A percentile compares a stretch with the other conserved stretches of the same genome.
phyloP scores from a whole-genome alignment of 2,797 vertebrate species.

The Cuculus canorus region DNA sequence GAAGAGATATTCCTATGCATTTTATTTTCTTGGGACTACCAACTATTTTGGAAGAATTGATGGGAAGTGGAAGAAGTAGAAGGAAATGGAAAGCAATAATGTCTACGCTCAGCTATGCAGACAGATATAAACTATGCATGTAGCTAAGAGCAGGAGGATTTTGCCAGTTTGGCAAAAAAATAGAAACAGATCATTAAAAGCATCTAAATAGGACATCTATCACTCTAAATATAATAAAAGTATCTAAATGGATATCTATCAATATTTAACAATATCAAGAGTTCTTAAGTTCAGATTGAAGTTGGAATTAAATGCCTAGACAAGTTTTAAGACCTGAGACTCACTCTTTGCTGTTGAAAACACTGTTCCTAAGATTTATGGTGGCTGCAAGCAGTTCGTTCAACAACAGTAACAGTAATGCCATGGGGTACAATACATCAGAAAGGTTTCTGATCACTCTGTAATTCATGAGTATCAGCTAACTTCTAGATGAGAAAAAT shows the following conservation, averaged over 20 bases:
- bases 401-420: neutral
- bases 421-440: neutral
- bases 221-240: neutral
- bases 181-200: neutral
- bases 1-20: neutral
- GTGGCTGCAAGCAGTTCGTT: neutral
- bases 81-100: neutral
- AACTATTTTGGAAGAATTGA: neutral
- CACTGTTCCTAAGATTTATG: neutral
- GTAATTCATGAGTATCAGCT: neutral
- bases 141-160: neutral
- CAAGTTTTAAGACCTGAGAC: neutral
- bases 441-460: neutral
- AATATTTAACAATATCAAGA: neutral
- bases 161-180: neutral
- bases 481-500: conserved; percentile 4
- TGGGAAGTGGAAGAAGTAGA: neutral
- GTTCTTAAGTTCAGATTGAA: neutral
- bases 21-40: neutral
- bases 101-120: neutral
- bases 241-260: neutral
- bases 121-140: neutral
- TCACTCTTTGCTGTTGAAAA: neutral
- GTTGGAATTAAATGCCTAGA: neutral
- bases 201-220: neutral